Evolutionary conservation across 2,113 vertebrate genomes (phyloP).

Genomic region (Tetraodon nigroviridis): DNA sequence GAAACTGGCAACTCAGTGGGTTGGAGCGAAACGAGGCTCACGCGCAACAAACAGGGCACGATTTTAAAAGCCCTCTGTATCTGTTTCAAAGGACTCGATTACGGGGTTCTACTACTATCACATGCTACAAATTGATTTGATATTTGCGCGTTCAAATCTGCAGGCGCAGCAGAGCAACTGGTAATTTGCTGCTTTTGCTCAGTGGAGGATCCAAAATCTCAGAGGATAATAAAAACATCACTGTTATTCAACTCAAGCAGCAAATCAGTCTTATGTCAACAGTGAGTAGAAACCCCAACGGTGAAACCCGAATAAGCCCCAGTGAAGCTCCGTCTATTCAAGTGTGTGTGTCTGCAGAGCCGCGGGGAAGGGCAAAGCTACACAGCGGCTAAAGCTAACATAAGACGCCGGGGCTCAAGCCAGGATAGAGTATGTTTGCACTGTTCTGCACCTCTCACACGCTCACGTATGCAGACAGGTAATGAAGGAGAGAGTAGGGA

Average conservation of each 20-base stretch:
- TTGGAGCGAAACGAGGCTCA: too few relatives aligned
- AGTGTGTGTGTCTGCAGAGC: slow-evolving; percentile 46
- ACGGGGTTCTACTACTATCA: background rate
- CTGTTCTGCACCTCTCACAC: slow-evolving; percentile 43
- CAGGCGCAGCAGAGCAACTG: background rate
- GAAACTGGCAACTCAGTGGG: too few relatives aligned
- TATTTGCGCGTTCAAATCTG: slow-evolving; percentile 4
- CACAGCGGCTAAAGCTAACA: slow-evolving; percentile 59
- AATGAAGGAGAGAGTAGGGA: slow-evolving; percentile 13
- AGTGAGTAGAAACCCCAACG: slow-evolving; percentile 32
- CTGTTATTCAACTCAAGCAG: slow-evolving; percentile 21
- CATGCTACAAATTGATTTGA: too few relatives aligned
- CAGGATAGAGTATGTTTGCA: slow-evolving; percentile 57
- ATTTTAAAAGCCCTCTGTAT: background rate
- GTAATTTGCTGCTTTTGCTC: slow-evolving; percentile 3
- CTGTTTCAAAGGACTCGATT: background rate
- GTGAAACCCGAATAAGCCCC: slow-evolving; percentile 48
- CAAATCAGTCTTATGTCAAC: slow-evolving; percentile 39
- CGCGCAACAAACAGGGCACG: too few relatives aligned
- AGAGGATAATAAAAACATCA: slow-evolving; percentile 49
- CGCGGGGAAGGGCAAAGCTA: slow-evolving; percentile 51
- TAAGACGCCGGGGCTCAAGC: slow-evolving; percentile 44
- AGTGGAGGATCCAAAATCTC: slow-evolving; percentile 12
- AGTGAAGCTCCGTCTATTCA: slow-evolving; percentile 53
- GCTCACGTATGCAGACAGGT: slow-evolving; percentile 7